Evolutionary conservation across 1,140 invertebrate genomes (phyloP).

Genomic region (Diploscapter pachys): DNA sequence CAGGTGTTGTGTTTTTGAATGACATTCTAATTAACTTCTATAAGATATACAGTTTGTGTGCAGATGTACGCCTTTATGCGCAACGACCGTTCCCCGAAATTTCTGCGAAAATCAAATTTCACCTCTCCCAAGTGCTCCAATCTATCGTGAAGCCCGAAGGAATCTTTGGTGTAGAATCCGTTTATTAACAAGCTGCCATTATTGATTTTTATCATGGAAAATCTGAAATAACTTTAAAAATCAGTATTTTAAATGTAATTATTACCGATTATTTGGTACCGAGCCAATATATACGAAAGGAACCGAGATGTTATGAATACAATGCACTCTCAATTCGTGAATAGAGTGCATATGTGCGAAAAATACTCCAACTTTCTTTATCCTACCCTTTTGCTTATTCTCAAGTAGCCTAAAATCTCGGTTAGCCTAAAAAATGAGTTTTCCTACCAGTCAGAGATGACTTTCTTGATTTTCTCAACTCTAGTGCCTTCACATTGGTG

Average conservation of each 20-base stretch:
- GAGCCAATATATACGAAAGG: slow-evolving; percentile 34
- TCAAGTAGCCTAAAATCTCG: slow-evolving; percentile 14
- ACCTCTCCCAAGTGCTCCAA: slow-evolving; percentile 2
- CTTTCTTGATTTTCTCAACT: slow-evolving; percentile 26
- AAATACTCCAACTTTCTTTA: slow-evolving; percentile 22
- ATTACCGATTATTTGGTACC: slow-evolving; percentile 33
- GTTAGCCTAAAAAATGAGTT: slow-evolving; percentile 9
- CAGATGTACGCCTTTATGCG: too few relatives aligned
- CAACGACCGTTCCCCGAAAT: too few relatives aligned
- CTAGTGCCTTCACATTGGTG: slow-evolving; percentile 24
- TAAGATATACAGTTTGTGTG: too few relatives aligned
- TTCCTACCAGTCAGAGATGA: slow-evolving; percentile 20
- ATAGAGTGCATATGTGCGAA: slow-evolving; percentile 31
- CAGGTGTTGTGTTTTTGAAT: too few relatives aligned
- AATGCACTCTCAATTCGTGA: slow-evolving; percentile 23
- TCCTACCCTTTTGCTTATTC: neutral
- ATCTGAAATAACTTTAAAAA: slow-evolving; percentile 1
- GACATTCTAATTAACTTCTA: too few relatives aligned
- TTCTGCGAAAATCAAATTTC: neutral
- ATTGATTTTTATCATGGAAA: neutral
- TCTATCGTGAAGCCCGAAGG: neutral
- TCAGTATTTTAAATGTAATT: neutral
- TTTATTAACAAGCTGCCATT: neutral
- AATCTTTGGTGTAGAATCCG: neutral
- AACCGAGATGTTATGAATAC: slow-evolving; percentile 21